Base-by-base conservation (phyloP, 2,888 invertebrate genomes). In the Ormyrus nitidulus region DNA sequence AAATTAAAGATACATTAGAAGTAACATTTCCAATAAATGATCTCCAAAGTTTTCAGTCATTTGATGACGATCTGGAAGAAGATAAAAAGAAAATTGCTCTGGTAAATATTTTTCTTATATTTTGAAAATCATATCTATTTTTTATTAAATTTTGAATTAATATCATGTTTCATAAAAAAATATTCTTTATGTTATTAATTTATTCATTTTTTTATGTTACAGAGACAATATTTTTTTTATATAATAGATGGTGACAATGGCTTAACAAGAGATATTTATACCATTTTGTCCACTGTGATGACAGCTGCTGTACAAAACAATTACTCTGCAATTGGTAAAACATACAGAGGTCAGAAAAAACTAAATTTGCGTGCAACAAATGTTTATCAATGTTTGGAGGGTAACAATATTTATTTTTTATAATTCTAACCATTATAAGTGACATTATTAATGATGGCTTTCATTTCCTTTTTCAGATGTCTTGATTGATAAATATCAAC, bases 41-140 rank as follows among this genome's bases (percentile, higher is more conserved):
- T 19, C 11, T 77, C 10, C 5, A 46, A 13, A 6, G 8, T n/a
- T 77, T 71, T 51, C 1, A 56, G 10, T 1, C 44, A 19, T 77
- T 77, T 48, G 51, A 77, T 53, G 2, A 53, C 44, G 59, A 10
- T 2, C 58, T 77, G 48, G 59, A 65, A 7, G 5, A 53, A 7
- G 71, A 71, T 65, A 7, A 58, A 46, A 77, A 77, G 59, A 49
- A 19, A 10, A n/a, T 58, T 72, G 71, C 66, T 7, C n/a, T 77
- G 11, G 65, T 71, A 59, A 77, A 46, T 62, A 62, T 56, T 69
- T 48, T 4, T 34, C 34, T 34, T 34, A 34, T 34, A 4, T 34
- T 34, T 4, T 34, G 2, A 34, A 34, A 34, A 34, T 34, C 34
- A 34, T 34, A 34, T 34, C 34, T 34, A 34, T 34, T 34, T 34